Evolutionary conservation across 2,888 invertebrate species (phyloP).

Genomic region (Tanypteryx hageni): DNA sequence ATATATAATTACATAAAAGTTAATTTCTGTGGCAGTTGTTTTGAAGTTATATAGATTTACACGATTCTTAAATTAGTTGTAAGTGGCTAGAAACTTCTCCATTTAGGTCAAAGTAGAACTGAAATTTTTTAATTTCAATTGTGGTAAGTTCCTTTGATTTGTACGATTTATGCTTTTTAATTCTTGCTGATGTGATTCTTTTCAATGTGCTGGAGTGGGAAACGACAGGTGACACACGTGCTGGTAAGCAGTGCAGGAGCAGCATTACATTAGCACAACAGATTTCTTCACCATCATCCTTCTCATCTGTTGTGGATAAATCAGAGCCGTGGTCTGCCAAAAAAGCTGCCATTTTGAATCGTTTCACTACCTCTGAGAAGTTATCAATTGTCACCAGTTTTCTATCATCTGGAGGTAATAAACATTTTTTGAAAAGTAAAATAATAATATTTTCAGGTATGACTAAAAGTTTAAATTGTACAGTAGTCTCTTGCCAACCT

Average conservation of each 20-base stretch:
- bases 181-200: background rate
- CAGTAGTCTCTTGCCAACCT: too few relatives aligned
- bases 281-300: slow-evolving; percentile 4
- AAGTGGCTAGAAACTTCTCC: background rate
- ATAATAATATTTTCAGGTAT: background rate
- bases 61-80: background rate
- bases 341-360: slow-evolving; percentile 87
- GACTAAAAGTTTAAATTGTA: too few relatives aligned
- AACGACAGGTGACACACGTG: slow-evolving; percentile 72
- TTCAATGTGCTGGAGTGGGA: slow-evolving; percentile 73
- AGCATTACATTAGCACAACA: background rate
- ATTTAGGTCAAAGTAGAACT: background rate
- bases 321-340: slow-evolving; percentile 88
- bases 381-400: slow-evolving; percentile 94
- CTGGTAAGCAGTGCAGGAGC: slow-evolving; percentile 72
- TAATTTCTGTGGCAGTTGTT: too few relatives aligned
- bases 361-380: slow-evolving; percentile 96
- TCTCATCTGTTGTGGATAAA: slow-evolving; percentile 72
- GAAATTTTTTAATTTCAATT: background rate
- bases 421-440: slow-evolving; percentile 77
- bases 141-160: slow-evolving; percentile 71
- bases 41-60: background rate
- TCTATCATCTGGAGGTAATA: slow-evolving; percentile 85
- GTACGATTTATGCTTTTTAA: slow-evolving; percentile 64
- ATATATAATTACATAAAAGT: too few relatives aligned